Conservation (phyloP, 1,140 invertebrate genomes). For the Calycopis cecrops region DNA sequence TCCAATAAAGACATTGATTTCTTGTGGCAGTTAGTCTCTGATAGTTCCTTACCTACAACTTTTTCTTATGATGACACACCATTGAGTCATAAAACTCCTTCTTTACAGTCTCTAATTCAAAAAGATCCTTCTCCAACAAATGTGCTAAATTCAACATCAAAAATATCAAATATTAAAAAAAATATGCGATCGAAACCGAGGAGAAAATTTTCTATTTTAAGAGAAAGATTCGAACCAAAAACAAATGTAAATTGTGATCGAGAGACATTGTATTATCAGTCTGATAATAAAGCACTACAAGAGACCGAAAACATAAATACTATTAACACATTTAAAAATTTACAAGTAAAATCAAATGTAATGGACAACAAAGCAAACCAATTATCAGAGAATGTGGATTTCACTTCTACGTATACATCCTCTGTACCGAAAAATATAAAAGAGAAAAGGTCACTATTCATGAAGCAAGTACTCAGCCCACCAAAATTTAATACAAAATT, state of each 20-base stretch:
- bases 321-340: constrained; percentile 48
- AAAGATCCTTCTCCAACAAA: constrained; percentile 46
- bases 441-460: constrained; percentile 75
- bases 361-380: constrained; percentile 32
- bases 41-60: constrained; percentile 48
- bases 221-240: constrained; percentile 78
- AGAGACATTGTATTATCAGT: constrained; percentile 61
- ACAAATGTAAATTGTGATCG: constrained; percentile 63
- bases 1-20: constrained; percentile 72
- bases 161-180: constrained; percentile 59
- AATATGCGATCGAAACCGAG: constrained; percentile 66
- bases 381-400: constrained; percentile 34
- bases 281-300: constrained; percentile 42
- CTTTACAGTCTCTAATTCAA: constrained; percentile 68
- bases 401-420: constrained; percentile 24
- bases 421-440: constrained; percentile 58
- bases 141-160: constrained; percentile 38
- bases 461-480: constrained; percentile 77
- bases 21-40: constrained; percentile 67
- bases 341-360: constrained; percentile 38
- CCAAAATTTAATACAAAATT: constrained; percentile 74
- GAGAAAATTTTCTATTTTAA: constrained; percentile 77
- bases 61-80: constrained; percentile 48
- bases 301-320: constrained; percentile 45
- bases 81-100: constrained; percentile 59